A percentile compares a stretch with the other conserved stretches of the same genome.
phyloP scores from a whole-genome alignment of 1,140 invertebrate genomes.

The Choristoneura fumiferana region DNA sequence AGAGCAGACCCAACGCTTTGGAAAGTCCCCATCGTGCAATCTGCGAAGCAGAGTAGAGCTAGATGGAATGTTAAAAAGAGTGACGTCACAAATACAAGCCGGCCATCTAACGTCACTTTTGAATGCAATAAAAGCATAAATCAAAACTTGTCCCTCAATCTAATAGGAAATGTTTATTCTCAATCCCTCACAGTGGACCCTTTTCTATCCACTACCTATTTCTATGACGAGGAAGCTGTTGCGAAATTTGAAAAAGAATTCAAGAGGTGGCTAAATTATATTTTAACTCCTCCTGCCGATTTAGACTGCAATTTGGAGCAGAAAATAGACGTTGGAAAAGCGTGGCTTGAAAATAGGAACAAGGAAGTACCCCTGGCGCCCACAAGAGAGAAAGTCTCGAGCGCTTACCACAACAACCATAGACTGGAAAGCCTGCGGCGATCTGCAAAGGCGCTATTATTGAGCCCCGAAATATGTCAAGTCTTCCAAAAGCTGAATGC shows the following conservation, averaged over 20 bases:
- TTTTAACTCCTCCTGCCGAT: conserved; percentile 89
- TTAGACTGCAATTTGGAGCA: conserved; percentile 81
- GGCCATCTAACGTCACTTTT: conserved; percentile 48
- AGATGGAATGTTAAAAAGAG: conserved; percentile 26
- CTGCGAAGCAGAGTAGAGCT: not conserved
- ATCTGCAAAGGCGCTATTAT: conserved; percentile 80
- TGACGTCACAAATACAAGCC: conserved; percentile 44
- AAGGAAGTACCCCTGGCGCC: conserved; percentile 83
- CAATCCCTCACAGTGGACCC: conserved; percentile 83
- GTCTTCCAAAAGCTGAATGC: conserved; percentile 81
- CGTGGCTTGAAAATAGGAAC: conserved; percentile 84
- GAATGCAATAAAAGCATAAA: conserved; percentile 44
- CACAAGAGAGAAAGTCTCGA: conserved; percentile 83
- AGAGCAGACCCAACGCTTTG: conserved; percentile 57
- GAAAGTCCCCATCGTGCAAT: conserved; percentile 48
- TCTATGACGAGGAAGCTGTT: conserved; percentile 89
- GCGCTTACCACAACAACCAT: conserved; percentile 81
- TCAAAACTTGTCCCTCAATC: conserved; percentile 53
- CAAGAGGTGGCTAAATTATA: conserved; percentile 92
- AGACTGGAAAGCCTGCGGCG: conserved; percentile 83
- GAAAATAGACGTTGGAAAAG: conserved; percentile 85
- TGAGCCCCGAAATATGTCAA: conserved; percentile 78
- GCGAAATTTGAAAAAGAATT: conserved; percentile 90
- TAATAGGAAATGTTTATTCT: conserved; percentile 72
- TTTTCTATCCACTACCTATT: conserved; percentile 83